phyloP scores from a whole-genome alignment of 2,797 vertebrate species.

The Molossus molossus region DNA sequence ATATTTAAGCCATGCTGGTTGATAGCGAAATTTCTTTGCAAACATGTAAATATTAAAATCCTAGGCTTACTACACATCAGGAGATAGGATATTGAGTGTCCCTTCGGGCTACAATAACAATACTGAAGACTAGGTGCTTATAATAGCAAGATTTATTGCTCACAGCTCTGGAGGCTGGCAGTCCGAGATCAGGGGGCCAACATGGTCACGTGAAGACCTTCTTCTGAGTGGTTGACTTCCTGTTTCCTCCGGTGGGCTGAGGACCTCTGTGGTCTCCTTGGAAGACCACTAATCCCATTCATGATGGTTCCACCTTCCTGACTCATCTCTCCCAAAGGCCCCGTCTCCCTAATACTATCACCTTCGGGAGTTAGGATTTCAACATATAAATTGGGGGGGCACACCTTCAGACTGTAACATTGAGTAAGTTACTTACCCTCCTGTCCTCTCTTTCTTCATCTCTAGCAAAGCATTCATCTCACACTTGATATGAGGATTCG shows the following conservation, averaged over 20 bases:
- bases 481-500: neutral
- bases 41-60: neutral
- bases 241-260: rapidly evolving
- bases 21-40: neutral
- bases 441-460: neutral
- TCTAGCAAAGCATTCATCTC: neutral
- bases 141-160: neutral
- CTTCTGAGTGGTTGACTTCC: no score
- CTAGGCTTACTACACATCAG: neutral
- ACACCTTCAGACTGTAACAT: neutral
- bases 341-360: neutral
- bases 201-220: no score
- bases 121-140: neutral
- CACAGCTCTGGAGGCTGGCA: neutral
- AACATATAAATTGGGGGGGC: rapidly evolving
- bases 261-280: neutral
- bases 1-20: neutral
- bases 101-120: neutral
- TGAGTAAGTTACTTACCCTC: neutral
- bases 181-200: no score
- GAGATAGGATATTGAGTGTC: neutral
- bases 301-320: neutral
- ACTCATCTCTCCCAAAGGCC: neutral
- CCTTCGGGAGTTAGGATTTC: neutral
- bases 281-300: neutral